Percentiles rank a stretch among this genome's conserved stretches.
Evolutionary conservation across 2,888 invertebrate genomes (phyloP).

Genomic region (Heteromyza rotundicornis): DNA sequence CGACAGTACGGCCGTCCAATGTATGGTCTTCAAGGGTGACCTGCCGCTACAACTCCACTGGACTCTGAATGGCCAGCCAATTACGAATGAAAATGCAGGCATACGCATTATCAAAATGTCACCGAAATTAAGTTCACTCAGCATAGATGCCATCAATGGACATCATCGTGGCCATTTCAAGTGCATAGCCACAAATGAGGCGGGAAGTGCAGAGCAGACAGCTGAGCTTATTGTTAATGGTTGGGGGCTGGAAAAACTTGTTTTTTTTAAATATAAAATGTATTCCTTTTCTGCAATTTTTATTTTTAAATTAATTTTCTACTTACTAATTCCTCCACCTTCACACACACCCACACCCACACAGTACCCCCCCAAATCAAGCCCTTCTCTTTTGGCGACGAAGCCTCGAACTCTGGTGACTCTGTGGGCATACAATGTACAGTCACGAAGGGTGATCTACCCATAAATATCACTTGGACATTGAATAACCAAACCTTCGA

Average conservation of each 20-base stretch:
- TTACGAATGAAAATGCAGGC: conserved; percentile 65
- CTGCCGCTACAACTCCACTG: conserved; percentile 78
- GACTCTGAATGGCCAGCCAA: conserved; percentile 73
- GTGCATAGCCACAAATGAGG: conserved; percentile 73
- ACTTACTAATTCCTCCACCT: background rate
- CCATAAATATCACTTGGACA: conserved; percentile 72
- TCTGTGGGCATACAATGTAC: conserved; percentile 70
- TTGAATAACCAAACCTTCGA: conserved; percentile 63
- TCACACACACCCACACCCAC: conserved; percentile 9
- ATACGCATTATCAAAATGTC: conserved; percentile 69
- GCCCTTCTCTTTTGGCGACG: conserved; percentile 76
- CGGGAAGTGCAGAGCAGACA: conserved; percentile 72
- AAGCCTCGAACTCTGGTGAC: conserved; percentile 76
- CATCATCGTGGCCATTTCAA: conserved; percentile 78
- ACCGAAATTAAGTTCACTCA: conserved; percentile 72
- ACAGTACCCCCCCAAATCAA: conserved; percentile 72
- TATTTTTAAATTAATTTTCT: conserved; percentile 9
- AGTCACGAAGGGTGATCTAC: conserved; percentile 70
- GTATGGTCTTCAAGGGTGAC: conserved; percentile 81
- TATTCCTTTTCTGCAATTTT: conserved; percentile 21
- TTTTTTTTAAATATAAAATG: no score
- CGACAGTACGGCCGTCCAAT: conserved; percentile 76
- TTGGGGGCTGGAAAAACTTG: conserved; percentile 46
- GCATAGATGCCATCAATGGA: conserved; percentile 76
- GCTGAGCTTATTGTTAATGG: conserved; percentile 75